Evolutionary conservation across 2,888 invertebrate genomes (phyloP), one percentile per base, ranked within the genome.

Genomic region (Macaria liturata): DNA sequence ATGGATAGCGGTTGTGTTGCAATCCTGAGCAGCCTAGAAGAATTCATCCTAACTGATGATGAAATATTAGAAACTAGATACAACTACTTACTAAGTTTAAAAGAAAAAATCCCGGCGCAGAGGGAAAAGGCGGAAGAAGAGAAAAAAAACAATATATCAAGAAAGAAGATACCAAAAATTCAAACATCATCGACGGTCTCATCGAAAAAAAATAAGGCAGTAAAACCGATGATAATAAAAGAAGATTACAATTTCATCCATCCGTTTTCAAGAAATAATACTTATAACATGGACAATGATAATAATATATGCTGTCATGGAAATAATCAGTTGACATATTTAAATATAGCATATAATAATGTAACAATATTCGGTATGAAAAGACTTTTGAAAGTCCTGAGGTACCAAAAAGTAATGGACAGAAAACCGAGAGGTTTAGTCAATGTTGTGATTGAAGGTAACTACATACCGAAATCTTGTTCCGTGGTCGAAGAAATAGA

Each of bases 1-100:
- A 74, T 77, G 0, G 87, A 89, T 56, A 57, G 50, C 2, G 88
- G 88, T 3, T 78, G 69, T 0, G 20, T 31, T 0, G 45, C 46
- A 0, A 71, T 88, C 39, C 50, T 88, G 0, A 52, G 74, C 3
- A 60, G 32, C 3, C 61, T 86, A 4, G 9, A 45, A 3, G 74
- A 78, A 37, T 87, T 85, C 42, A 65, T 71, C 4, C 34, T 88
- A 9, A 70, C 67, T 0, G 5, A 32, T 1, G 69, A 80, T 0
- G 86, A 87, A 63, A 9, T 80, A 9, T 49, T 49, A 30, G n/a
- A 40, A 37, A 37, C 34, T 7, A 37, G 34, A 37, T 37, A 37
- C 7, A 37, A 37, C 7, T 37, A 37, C 34, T 37, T 37, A 3
- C 7, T 7, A 4, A 37, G 34, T 7, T 37, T 37, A 49, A 49